These are phyloP conservation scores for Heliconius charithonia DNA, from an alignment of 2,888 invertebrate genomes.

Conservation along the genomic window DNA sequence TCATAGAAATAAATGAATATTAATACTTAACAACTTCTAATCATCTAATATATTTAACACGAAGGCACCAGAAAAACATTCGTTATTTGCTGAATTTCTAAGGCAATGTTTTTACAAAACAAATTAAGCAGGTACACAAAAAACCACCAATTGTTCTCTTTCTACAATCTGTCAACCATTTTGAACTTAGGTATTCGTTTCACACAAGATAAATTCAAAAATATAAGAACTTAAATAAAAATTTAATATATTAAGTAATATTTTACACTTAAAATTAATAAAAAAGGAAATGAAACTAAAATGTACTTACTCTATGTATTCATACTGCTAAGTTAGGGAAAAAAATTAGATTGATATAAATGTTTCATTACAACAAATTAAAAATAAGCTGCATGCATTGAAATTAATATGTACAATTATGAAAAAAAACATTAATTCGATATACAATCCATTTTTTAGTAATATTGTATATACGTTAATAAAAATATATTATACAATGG, in stretches of 20 bases:
- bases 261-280: background rate
- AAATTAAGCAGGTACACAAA: conserved; percentile 63
- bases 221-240: conserved; percentile 1
- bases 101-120: conserved; percentile 56
- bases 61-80: conserved; percentile 45
- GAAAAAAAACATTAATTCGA: background rate
- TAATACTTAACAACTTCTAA: conserved; percentile 65
- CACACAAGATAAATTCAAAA: conserved; percentile 46
- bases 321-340: background rate
- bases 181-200: conserved; percentile 56
- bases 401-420: background rate
- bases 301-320: background rate
- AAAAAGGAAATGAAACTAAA: background rate
- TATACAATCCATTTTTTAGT: background rate
- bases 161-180: conserved; percentile 73
- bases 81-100: conserved; percentile 38
- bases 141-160: conserved; percentile 66
- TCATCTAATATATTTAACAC: conserved; percentile 63
- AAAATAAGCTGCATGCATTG: conserved; percentile 2
- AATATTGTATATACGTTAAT: background rate
- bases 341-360: background rate
- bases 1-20: conserved; percentile 79
- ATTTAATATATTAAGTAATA: background rate
- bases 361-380: background rate
- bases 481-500: background rate